Evolutionary conservation across 2,888 invertebrate species (phyloP), one percentile per base, ranked within the genome.

Genomic region (Venusia cambrica): DNA sequence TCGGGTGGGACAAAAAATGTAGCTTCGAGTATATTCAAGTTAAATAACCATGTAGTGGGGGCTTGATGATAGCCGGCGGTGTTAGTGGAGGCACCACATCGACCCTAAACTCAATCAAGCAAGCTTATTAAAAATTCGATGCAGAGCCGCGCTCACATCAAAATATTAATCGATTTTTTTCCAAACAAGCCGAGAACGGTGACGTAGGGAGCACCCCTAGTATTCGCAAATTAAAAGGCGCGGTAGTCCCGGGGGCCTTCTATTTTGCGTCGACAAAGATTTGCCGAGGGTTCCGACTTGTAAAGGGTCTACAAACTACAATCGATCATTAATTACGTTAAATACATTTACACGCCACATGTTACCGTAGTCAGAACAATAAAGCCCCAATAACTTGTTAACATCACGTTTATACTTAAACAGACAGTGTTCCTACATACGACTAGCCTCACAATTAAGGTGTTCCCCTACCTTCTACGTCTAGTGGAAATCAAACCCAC

Each of bases 251-350:
- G 40, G 45, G 73, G 73, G 79, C 72, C 62, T 66, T 54, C 65
- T 64, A 74, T 80, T 80, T 74, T 65, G 73, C 63, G 63, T 62
- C 62, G 66, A 71, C 61, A 76, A 77, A 77, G 81, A 81, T 81
- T 81, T 73, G 74, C 72, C 62, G 67, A 76, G 80, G 79, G 76
- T 72, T 61, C 63, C 50, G 39, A 50, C 38, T 71, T 73, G 69
- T 64, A 66, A 57, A 67, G 62, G 70, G 72, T 67, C 64, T 67
- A 65, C 68, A 66, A 66, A 67, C 63, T 71, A 68, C 77, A 80
- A 84, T 87, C 80, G 74, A 79, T 81, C 81, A 80, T 83, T 84
- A 85, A 87, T 87, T 84, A 80, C 77, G 73, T 80, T 81, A 76
- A 75, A 75, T 77, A 75, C 80, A 83, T 80, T 80, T 76, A 77